Conservation (phyloP, 2,797 vertebrate species). For the Molossus molossus region DNA sequence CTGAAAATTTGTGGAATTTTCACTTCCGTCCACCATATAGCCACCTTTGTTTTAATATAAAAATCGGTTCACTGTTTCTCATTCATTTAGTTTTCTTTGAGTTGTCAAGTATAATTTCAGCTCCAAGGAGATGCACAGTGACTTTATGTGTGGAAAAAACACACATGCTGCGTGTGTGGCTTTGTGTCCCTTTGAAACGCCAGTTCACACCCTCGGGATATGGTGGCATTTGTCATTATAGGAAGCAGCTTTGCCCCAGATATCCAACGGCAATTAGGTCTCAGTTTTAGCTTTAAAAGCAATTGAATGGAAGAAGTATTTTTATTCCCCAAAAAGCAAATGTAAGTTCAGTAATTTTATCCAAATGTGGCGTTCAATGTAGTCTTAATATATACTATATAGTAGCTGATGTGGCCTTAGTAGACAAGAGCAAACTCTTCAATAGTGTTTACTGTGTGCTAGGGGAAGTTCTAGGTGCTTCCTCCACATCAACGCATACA, state of each 20-base stretch:
- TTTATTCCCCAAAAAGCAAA: neutral
- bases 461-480: neutral
- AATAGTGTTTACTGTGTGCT: neutral
- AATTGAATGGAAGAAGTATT: neutral
- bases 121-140: neutral
- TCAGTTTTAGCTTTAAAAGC: constrained; percentile 60
- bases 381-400: neutral
- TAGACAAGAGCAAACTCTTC: neutral
- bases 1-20: neutral
- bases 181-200: neutral
- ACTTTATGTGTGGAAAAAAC: neutral
- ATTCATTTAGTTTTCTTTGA: constrained; percentile 1
- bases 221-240: neutral
- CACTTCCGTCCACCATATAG: neutral
- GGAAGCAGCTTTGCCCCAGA: constrained; percentile 19
- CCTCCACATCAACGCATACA: neutral
- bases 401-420: neutral
- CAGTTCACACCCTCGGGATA: neutral
- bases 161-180: neutral
- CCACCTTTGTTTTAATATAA: neutral
- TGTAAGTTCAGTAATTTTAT: neutral
- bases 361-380: neutral
- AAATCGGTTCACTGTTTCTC: neutral
- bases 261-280: neutral
- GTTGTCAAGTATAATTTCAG: constrained; percentile 17